These are phyloP conservation scores for Spilosoma lubricipeda DNA, from an alignment of 2,888 invertebrate genomes.

Conservation along the genomic window DNA sequence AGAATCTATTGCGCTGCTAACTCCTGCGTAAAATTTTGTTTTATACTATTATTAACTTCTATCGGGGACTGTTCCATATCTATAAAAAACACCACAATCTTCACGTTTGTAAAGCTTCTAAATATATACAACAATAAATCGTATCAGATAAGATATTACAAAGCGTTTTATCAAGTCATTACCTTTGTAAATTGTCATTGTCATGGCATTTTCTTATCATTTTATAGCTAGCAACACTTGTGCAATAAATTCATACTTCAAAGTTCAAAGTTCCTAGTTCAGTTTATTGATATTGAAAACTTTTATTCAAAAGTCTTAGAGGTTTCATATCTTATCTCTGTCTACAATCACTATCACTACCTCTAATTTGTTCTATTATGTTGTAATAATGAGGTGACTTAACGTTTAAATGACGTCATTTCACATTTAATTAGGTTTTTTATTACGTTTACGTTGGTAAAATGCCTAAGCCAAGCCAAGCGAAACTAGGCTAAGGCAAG, in stretches of 20 bases:
- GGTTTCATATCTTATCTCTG: too few species aligned
- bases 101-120: neutral
- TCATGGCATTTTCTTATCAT: neutral
- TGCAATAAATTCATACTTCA: neutral
- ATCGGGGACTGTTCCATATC: neutral
- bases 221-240: neutral
- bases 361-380: too few species aligned
- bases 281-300: neutral
- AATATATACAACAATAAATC: neutral
- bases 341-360: too few species aligned
- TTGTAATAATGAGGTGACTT: too few species aligned
- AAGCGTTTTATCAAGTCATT: neutral
- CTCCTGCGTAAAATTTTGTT: neutral
- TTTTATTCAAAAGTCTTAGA: too few species aligned
- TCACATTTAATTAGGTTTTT: too few species aligned
- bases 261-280: neutral
- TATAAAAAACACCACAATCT: neutral
- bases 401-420: too few species aligned
- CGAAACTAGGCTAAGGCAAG: too few species aligned
- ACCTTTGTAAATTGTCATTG: neutral
- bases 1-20: neutral
- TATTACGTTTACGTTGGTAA: too few species aligned
- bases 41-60: neutral
- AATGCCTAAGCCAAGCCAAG: too few species aligned
- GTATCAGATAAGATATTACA: neutral